These are phyloP conservation scores for Nannoperca australis DNA, from an alignment of 2,797 vertebrate genomes.

Conservation along the genomic window DNA sequence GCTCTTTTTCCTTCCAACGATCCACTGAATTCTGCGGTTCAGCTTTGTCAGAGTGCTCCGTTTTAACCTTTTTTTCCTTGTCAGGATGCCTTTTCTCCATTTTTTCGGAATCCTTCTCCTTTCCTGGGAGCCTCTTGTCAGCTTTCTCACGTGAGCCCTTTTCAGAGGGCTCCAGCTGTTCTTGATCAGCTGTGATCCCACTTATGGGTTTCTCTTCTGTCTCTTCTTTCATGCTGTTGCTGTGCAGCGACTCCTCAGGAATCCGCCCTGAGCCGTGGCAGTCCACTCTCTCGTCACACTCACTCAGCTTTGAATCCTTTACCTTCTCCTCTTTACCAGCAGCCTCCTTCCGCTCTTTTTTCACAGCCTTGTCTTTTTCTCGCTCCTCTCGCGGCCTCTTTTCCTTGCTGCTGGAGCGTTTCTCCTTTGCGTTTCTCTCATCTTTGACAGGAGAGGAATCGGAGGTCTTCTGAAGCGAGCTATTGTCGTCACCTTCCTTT, in stretches of 20 bases:
- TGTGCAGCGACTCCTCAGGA: conserved; percentile 79
- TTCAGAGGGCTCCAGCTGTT: conserved; percentile 89
- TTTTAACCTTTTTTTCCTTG: conserved; percentile 94
- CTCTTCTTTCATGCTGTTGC: conserved; percentile 86
- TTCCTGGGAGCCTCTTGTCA: conserved; percentile 89
- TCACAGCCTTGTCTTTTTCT: conserved; percentile 90
- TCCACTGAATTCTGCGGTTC: conserved; percentile 89
- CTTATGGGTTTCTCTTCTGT: conserved; percentile 85
- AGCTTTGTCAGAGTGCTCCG: conserved; percentile 90
- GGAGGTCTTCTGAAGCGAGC: conserved; percentile 86
- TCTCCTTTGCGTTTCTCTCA: conserved; percentile 91
- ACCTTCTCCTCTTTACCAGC: conserved; percentile 89
- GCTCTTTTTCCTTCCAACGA: conserved; percentile 88
- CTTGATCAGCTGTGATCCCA: conserved; percentile 88
- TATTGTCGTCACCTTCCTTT: conserved; percentile 86
- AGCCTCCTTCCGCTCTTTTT: conserved; percentile 90
- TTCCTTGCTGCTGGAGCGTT: conserved; percentile 87
- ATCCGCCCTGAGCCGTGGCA: conserved; percentile 76
- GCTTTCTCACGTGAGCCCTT: conserved; percentile 90
- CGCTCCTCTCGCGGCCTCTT: conserved; percentile 90
- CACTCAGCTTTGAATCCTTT: conserved; percentile 86
- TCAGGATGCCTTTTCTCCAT: conserved; percentile 91
- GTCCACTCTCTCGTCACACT: conserved; percentile 82
- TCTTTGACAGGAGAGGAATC: conserved; percentile 90
- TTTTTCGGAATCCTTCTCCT: conserved; percentile 94